phyloP scores from a whole-genome alignment of 2,797 vertebrate species.

The Onychomys leucogaster region DNA sequence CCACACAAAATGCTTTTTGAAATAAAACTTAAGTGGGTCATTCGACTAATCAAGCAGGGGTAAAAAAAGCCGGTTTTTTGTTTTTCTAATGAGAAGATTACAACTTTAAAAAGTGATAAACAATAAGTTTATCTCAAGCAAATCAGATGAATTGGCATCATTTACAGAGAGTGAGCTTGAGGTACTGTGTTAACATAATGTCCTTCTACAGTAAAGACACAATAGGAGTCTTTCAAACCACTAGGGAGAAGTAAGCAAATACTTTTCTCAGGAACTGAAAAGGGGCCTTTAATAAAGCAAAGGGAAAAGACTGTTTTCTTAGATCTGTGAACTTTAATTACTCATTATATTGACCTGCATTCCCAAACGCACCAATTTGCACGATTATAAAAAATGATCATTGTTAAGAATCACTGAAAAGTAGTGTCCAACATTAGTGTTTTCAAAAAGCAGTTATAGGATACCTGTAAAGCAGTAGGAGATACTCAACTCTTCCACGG shows the following conservation, averaged over 20 bases:
- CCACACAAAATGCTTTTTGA: constrained; percentile 15
- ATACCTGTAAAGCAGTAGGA: constrained; percentile 41
- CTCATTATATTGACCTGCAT: constrained; percentile 46
- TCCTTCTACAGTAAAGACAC: constrained; percentile 32
- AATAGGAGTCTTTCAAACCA: background rate
- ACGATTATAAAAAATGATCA: constrained; percentile 24
- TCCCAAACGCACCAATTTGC: constrained; percentile 36
- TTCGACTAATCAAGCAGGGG: background rate
- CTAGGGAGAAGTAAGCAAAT: background rate
- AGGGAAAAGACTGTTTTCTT: background rate
- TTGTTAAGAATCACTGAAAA: constrained; percentile 51
- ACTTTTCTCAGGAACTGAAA: constrained; percentile 47
- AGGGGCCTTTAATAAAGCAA: constrained; percentile 5
- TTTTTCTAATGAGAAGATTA: background rate
- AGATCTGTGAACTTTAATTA: constrained; percentile 22
- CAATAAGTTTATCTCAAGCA: background rate
- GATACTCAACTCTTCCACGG: background rate
- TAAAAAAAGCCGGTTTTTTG: background rate
- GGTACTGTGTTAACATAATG: background rate
- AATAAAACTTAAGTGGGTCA: background rate
- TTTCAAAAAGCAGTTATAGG: constrained; percentile 46
- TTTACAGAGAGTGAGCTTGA: background rate
- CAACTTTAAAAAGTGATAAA: background rate
- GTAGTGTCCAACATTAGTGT: constrained; percentile 20
- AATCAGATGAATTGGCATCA: background rate